Evolutionary conservation across 2,888 invertebrate genomes (phyloP).

Genomic region (Itoplectis maculator): DNA sequence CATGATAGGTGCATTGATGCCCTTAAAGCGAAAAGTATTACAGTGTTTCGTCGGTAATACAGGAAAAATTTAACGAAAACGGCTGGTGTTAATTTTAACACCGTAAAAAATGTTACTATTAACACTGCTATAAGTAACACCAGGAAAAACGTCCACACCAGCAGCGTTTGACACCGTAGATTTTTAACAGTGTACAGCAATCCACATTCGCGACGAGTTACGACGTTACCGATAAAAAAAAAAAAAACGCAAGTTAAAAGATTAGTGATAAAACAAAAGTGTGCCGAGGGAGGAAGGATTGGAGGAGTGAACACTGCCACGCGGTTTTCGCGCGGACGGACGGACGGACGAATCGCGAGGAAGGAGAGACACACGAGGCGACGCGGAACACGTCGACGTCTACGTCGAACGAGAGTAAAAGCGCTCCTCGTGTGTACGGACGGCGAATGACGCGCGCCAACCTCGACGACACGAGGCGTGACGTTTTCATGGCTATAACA

Average conservation of each 20-base stretch:
- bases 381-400: slow-evolving; percentile 10
- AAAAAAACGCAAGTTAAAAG: background rate
- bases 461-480: slow-evolving; percentile 40
- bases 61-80: too few species aligned
- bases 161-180: too few species aligned
- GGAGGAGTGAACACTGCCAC: too few species aligned
- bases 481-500: slow-evolving; percentile 20
- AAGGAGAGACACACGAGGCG: slow-evolving; percentile 12
- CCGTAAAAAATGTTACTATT: too few species aligned
- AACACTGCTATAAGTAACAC: too few species aligned
- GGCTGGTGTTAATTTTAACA: too few species aligned
- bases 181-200: too few species aligned
- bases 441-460: slow-evolving; percentile 33
- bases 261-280: background rate
- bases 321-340: slow-evolving; percentile 3
- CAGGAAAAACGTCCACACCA: too few species aligned
- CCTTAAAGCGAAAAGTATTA: too few species aligned
- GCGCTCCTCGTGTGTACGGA: background rate
- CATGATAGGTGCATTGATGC: too few species aligned
- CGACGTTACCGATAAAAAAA: background rate
- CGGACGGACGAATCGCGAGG: slow-evolving; percentile 2
- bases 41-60: too few species aligned
- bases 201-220: too few species aligned
- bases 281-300: background rate
- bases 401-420: slow-evolving; percentile 38